Evolutionary conservation across 2,797 vertebrate species (phyloP).

Genomic region (Morelia viridis): DNA sequence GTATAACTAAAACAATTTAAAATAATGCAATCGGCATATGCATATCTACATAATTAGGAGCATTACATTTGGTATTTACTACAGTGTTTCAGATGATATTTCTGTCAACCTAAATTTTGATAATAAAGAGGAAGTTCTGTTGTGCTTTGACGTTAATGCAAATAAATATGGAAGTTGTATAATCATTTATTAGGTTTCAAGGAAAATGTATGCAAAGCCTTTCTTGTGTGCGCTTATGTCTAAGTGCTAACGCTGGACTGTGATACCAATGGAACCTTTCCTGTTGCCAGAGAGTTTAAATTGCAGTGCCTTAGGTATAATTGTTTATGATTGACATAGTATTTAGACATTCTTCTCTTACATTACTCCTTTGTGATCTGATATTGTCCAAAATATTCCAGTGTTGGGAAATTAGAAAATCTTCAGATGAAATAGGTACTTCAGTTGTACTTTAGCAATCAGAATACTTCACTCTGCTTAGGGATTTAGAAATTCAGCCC

Average conservation of each 20-base stretch:
- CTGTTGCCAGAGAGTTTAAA: background rate
- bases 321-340: accelerated
- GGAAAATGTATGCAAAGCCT: conserved; percentile 29
- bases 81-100: background rate
- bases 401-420: conserved; percentile 1
- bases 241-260: conserved; percentile 47
- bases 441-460: background rate
- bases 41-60: accelerated
- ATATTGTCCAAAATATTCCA: background rate
- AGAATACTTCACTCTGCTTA: conserved; percentile 4
- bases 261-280: conserved; percentile 30
- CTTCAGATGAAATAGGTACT: conserved; percentile 39
- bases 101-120: accelerated
- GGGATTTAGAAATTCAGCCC: background rate
- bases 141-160: conserved; percentile 24
- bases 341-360: background rate
- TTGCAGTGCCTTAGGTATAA: accelerated
- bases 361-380: background rate
- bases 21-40: accelerated
- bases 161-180: conserved; percentile 41
- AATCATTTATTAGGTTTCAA: conserved; percentile 42
- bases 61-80: background rate
- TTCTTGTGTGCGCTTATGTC: conserved; percentile 22
- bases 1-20: background rate
- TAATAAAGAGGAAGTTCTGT: background rate